These are phyloP conservation scores for Harpegnathos saltator DNA, from an alignment of 1,140 invertebrate genomes.

Conservation along the genomic window DNA sequence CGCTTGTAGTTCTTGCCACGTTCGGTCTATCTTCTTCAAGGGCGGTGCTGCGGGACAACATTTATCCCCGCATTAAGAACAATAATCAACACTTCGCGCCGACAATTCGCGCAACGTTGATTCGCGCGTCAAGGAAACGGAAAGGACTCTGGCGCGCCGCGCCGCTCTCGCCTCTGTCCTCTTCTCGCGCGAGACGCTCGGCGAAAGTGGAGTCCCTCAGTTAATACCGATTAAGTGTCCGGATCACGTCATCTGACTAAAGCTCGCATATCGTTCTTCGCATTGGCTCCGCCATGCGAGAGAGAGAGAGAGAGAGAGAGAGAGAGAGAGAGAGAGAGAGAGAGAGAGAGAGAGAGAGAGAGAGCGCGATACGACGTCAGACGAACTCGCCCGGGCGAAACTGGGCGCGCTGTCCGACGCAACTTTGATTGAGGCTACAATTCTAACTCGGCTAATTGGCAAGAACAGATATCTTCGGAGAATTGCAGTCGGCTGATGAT, in stretches of 20 bases:
- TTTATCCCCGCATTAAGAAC: conserved; percentile 8
- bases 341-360: no score
- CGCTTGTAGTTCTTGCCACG: conserved; percentile 37
- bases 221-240: not conserved
- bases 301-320: no score
- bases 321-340: no score
- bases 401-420: conserved; percentile 15
- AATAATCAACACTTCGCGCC: not conserved
- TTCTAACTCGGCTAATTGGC: conserved; percentile 78
- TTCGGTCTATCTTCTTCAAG: not conserved
- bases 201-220: no score
- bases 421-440: conserved; percentile 71
- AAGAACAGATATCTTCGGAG: conserved; percentile 69
- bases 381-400: not conserved
- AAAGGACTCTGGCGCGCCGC: no score
- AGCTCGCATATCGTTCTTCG: not conserved
- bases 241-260: not conserved
- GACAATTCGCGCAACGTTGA: no score
- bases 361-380: not conserved
- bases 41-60: not conserved
- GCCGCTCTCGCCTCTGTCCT: no score
- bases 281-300: no score
- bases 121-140: no score
- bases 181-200: no score
- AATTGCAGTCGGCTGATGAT: conserved; percentile 59